A percentile compares a stretch with the other conserved stretches of the same genome.
These are phyloP conservation scores for Malurus splendens DNA, from an alignment of 2,797 vertebrate species.

Conservation along the genomic window DNA sequence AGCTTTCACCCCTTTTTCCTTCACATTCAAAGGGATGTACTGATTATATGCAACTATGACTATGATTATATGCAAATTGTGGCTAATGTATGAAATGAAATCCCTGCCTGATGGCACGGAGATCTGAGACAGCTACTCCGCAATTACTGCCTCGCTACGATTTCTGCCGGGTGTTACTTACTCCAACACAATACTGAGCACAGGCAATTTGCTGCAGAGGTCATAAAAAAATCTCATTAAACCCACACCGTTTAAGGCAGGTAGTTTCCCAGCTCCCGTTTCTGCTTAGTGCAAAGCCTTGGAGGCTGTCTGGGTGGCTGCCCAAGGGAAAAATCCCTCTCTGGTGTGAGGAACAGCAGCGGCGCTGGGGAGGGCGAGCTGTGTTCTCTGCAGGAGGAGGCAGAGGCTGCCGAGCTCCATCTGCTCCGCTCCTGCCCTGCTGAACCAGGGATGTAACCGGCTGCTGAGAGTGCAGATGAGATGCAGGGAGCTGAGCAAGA, in stretches of 20 bases:
- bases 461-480: neutral
- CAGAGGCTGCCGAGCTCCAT: neutral
- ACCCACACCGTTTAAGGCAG: neutral
- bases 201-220: conserved; percentile 35
- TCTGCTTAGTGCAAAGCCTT: neutral
- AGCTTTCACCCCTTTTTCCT: neutral
- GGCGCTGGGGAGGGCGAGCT: fast-evolving
- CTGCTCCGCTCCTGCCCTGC: neutral
- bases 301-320: neutral
- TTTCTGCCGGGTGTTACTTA: conserved; percentile 1
- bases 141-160: conserved; percentile 27
- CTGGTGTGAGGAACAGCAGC: neutral
- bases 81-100: conserved; percentile 34
- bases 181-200: neutral
- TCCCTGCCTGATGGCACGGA: neutral
- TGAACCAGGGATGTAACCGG: fast-evolving
- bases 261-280: neutral
- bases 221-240: conserved; percentile 44
- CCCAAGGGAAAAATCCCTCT: neutral
- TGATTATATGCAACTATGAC: conserved; percentile 3
- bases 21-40: neutral
- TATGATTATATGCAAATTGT: conserved; percentile 33
- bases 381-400: neutral
- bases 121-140: neutral
- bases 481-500: neutral